Evolutionary conservation across 1,140 invertebrate species (phyloP).

Genomic region (Drosophila ficusphila): DNA sequence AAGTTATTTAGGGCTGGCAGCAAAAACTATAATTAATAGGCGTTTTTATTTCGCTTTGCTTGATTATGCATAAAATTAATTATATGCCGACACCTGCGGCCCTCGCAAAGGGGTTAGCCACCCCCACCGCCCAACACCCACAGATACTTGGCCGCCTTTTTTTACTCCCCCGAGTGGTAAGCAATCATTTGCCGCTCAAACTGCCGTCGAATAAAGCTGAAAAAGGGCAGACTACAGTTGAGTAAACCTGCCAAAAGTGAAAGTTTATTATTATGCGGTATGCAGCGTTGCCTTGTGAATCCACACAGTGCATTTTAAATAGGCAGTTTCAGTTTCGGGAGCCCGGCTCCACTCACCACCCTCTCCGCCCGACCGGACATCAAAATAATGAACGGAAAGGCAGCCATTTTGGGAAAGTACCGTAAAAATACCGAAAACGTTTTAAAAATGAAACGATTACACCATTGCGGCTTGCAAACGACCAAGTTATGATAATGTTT

Average conservation of each 20-base stretch:
- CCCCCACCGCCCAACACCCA: neutral
- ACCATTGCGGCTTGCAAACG: constrained; percentile 80
- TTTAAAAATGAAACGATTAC: constrained; percentile 81
- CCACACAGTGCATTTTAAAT: constrained; percentile 42
- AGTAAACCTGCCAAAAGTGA: constrained; percentile 41
- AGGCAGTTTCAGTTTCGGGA: constrained; percentile 4
- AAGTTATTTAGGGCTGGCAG: constrained; percentile 60
- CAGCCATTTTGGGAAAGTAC: constrained; percentile 43
- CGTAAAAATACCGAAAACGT: constrained; percentile 75
- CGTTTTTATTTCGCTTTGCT: constrained; percentile 69
- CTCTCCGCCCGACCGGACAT: constrained; percentile 52
- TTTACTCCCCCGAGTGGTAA: neutral
- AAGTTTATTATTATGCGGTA: constrained; percentile 79
- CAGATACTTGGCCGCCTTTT: neutral
- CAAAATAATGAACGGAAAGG: constrained; percentile 80
- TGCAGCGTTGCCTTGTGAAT: constrained; percentile 12
- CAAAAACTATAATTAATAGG: constrained; percentile 80
- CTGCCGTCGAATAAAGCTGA: constrained; percentile 42
- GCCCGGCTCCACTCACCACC: neutral
- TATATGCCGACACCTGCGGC: constrained; percentile 62
- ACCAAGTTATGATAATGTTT: constrained; percentile 82
- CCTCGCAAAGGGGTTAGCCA: constrained; percentile 48
- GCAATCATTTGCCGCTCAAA: constrained; percentile 49
- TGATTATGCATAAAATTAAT: constrained; percentile 73
- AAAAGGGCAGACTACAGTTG: constrained; percentile 8